A percentile compares a stretch with the other conserved stretches of the same genome.
Conservation (phyloP, 2,113 vertebrate genomes). For the Piprites chloris region DNA sequence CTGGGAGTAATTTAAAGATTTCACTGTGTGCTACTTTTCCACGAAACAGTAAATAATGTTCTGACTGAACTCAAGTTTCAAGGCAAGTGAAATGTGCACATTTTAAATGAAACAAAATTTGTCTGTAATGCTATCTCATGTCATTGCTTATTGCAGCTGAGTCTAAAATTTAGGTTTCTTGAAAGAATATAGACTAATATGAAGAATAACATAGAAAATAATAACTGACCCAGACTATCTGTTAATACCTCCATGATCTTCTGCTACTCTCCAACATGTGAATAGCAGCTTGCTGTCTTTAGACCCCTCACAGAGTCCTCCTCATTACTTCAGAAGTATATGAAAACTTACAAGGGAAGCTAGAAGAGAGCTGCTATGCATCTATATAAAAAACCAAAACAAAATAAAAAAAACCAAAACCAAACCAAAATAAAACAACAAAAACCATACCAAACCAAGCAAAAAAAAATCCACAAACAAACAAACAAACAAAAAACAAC, state of each 20-base stretch:
- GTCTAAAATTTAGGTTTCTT: neutral
- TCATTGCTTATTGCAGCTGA: neutral
- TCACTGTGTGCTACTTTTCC: neutral
- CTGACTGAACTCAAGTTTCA: neutral
- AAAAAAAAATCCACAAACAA: too few relatives aligned
- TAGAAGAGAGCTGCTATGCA: rapidly evolving
- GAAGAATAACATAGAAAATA: neutral
- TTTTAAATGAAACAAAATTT: neutral
- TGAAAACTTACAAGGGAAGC: neutral
- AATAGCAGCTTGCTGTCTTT: neutral
- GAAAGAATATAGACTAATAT: neutral
- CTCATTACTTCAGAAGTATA: neutral
- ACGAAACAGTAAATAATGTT: neutral
- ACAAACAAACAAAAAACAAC: too few relatives aligned
- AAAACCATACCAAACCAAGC: too few relatives aligned
- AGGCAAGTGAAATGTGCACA: neutral
- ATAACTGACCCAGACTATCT: neutral
- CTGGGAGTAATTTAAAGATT: neutral
- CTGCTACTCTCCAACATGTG: neutral
- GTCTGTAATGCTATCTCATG: rapidly evolving
- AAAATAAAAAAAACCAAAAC: too few relatives aligned
- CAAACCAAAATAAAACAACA: too few relatives aligned
- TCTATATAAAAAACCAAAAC: neutral
- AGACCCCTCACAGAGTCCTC: neutral
- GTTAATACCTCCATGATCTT: rapidly evolving